Conservation (phyloP, 2,113 vertebrate genomes). For the Rana temporaria region DNA sequence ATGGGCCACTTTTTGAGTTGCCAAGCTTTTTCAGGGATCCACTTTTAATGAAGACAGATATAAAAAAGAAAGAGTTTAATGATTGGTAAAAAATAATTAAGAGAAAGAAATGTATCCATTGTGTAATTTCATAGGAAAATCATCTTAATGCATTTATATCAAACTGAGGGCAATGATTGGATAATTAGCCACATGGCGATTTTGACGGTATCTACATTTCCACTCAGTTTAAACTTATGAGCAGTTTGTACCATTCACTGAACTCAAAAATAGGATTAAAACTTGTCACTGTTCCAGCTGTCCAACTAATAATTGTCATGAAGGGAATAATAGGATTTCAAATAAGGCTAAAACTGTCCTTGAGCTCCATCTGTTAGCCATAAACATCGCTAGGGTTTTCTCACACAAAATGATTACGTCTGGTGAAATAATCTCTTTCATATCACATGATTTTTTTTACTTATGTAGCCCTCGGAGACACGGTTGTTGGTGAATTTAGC, state of each 20-base stretch:
- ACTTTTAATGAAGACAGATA: too few relatives aligned
- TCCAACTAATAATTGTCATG: background rate
- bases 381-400: background rate
- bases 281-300: background rate
- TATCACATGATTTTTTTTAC: constrained; percentile 4
- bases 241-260: background rate
- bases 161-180: background rate
- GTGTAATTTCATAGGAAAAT: background rate
- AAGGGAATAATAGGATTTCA: constrained; percentile 1
- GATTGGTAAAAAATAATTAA: too few relatives aligned
- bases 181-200: background rate
- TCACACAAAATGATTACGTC: background rate
- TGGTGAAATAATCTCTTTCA: background rate
- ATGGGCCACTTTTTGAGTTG: too few relatives aligned
- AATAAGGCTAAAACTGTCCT: constrained; percentile 7
- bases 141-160: background rate
- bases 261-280: background rate
- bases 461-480: background rate
- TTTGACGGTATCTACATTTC: background rate
- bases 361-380: constrained; percentile 20
- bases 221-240: background rate
- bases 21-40: too few relatives aligned
- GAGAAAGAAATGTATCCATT: too few relatives aligned
- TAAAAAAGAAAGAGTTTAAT: too few relatives aligned
- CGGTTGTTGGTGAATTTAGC: background rate